These are phyloP conservation scores for Harpegnathos saltator DNA, from an alignment of 1,140 invertebrate species.

Conservation along the genomic window DNA sequence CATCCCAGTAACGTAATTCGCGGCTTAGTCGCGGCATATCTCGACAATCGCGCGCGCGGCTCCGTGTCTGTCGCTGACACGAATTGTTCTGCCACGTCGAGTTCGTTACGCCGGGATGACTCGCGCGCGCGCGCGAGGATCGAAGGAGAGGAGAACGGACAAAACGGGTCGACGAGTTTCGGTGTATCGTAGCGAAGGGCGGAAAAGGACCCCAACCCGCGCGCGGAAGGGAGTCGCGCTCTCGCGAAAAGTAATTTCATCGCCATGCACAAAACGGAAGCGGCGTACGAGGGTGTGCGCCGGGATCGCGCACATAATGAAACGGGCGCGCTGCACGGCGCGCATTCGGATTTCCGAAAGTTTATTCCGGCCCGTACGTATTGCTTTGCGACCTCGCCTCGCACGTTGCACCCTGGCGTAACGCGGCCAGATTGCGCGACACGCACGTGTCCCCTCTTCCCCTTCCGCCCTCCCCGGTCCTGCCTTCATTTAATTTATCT, in stretches of 20 bases:
- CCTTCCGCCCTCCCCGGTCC: no score
- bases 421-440: constrained; percentile 32
- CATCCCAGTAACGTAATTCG: neutral
- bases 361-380: constrained; percentile 23
- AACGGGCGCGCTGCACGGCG: neutral
- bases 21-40: neutral
- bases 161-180: constrained; percentile 18
- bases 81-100: neutral
- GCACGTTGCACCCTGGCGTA: neutral
- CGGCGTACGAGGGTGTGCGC: neutral
- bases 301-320: constrained; percentile 38
- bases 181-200: constrained; percentile 30
- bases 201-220: neutral
- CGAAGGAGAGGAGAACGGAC: neutral
- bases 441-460: neutral
- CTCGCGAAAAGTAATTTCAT: constrained; percentile 54
- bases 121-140: neutral
- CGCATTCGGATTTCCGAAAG: constrained; percentile 52
- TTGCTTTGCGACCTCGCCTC: neutral
- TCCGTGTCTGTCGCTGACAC: neutral
- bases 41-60: no score
- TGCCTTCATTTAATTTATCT: constrained; percentile 25
- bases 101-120: constrained; percentile 11
- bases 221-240: constrained; percentile 11
- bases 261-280: neutral